A percentile compares a stretch with the other conserved stretches of the same genome.
Conservation (phyloP, 30 jellyfish, hydroid and myxozoan species). For the Aurelia sp. region DNA sequence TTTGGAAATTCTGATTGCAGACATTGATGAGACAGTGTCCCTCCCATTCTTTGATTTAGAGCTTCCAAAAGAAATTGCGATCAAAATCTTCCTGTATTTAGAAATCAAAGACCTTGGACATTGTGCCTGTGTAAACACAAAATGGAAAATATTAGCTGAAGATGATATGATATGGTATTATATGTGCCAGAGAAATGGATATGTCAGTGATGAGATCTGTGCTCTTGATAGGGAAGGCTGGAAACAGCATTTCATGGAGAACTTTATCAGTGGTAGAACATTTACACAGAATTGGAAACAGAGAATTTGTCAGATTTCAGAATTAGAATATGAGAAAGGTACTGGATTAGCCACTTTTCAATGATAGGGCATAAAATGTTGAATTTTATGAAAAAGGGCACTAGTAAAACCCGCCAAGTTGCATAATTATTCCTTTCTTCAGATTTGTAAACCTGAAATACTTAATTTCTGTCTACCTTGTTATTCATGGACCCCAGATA, state of each 20-base stretch:
- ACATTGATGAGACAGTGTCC: slow-evolving; percentile 78
- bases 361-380: not conserved
- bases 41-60: slow-evolving; percentile 91
- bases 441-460: too few relatives aligned
- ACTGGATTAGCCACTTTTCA: not conserved
- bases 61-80: slow-evolving; percentile 86
- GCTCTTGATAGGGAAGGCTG: slow-evolving; percentile 66
- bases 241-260: slow-evolving; percentile 55
- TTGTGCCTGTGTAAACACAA: slow-evolving; percentile 72
- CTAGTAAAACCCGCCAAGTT: too few relatives aligned
- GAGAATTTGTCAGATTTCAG: slow-evolving; percentile 70
- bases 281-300: slow-evolving; percentile 80
- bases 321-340: slow-evolving; percentile 88
- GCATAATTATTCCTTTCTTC: too few relatives aligned
- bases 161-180: slow-evolving; percentile 84
- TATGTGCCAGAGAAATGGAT: slow-evolving; percentile 33
- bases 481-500: too few relatives aligned
- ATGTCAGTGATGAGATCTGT: slow-evolving; percentile 27
- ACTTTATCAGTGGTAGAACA: slow-evolving; percentile 9
- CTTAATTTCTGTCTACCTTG: too few relatives aligned
- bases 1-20: slow-evolving; percentile 77
- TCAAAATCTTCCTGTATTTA: slow-evolving; percentile 65
- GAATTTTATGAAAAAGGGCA: too few relatives aligned
- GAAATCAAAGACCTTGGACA: slow-evolving; percentile 53
- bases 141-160: slow-evolving; percentile 86